Conservation (phyloP, 2,888 invertebrate genomes). For the Neoaliturus tenellus region DNA sequence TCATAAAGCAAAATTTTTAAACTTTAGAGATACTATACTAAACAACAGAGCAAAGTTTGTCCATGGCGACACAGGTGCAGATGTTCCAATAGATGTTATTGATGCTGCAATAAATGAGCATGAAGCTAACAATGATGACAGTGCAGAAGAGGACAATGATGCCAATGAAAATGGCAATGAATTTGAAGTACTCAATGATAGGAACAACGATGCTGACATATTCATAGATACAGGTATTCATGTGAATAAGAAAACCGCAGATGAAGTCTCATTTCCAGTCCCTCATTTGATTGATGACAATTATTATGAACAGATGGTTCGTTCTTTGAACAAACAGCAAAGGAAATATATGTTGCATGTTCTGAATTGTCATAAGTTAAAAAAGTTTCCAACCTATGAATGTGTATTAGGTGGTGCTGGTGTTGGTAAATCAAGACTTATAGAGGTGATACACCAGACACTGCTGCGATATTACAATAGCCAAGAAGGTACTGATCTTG, state of each 20-base stretch:
- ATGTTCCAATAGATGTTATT: not conserved
- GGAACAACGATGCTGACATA: constrained; percentile 47
- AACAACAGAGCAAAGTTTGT: too few species aligned
- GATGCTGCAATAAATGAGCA: constrained; percentile 4
- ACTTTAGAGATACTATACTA: too few species aligned
- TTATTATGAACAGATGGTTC: not conserved
- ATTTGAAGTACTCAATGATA: constrained; percentile 31
- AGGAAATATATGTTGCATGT: too few species aligned
- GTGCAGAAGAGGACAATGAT: not conserved
- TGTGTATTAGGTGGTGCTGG: not conserved
- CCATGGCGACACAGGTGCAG: not conserved
- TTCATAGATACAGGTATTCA: not conserved
- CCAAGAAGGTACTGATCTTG: constrained; percentile 35
- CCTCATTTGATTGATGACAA: not conserved
- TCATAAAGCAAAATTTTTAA: too few species aligned
- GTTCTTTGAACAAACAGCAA: not conserved
- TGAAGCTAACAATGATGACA: not conserved
- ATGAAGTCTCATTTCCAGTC: too few species aligned
- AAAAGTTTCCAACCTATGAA: not conserved
- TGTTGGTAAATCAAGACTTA: constrained; percentile 58
- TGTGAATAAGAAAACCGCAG: not conserved
- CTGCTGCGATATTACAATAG: constrained; percentile 54
- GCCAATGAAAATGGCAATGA: not conserved
- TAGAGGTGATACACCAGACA: constrained; percentile 61
- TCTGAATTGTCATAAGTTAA: not conserved